Conservation (phyloP, 2,113 vertebrate species). For the Syngnathoides biaculeatus region DNA sequence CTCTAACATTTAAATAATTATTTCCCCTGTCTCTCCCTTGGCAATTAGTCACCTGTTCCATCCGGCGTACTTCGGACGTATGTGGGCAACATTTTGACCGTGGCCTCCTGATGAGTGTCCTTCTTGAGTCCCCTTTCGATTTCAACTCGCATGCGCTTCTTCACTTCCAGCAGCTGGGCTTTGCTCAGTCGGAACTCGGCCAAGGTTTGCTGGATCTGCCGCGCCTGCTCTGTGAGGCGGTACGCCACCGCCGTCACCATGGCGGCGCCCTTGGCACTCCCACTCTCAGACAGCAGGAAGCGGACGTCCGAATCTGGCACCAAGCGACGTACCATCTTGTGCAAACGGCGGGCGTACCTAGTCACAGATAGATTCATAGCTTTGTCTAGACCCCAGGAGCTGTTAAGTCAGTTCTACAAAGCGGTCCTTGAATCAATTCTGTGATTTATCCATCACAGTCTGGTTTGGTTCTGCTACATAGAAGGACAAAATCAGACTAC, state of each 20-base stretch:
- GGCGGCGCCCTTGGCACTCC: constrained; percentile 91
- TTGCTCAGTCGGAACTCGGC: constrained; percentile 85
- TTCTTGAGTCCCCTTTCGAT: constrained; percentile 86
- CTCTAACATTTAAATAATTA: neutral
- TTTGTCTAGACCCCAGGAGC: neutral
- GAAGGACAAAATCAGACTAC: neutral
- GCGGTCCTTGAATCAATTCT: neutral
- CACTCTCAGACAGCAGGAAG: constrained; percentile 94
- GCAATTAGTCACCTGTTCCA: constrained; percentile 77
- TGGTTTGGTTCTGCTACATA: neutral
- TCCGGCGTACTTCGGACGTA: constrained; percentile 90
- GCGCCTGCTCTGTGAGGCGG: constrained; percentile 84
- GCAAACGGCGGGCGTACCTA: constrained; percentile 90
- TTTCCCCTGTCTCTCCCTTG: neutral
- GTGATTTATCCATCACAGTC: neutral
- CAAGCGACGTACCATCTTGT: constrained; percentile 91
- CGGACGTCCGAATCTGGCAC: constrained; percentile 91
- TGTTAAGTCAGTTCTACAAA: neutral
- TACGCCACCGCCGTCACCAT: constrained; percentile 95
- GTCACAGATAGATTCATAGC: neutral
- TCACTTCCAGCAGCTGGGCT: constrained; percentile 87
- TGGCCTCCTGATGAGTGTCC: constrained; percentile 76
- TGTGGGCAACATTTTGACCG: constrained; percentile 94
- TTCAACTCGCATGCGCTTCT: constrained; percentile 86
- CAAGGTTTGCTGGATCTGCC: constrained; percentile 87